Evolutionary conservation across 2,888 invertebrate genomes (phyloP), one percentile per base, ranked within the genome.

Genomic region (Plagodis dolabraria): DNA sequence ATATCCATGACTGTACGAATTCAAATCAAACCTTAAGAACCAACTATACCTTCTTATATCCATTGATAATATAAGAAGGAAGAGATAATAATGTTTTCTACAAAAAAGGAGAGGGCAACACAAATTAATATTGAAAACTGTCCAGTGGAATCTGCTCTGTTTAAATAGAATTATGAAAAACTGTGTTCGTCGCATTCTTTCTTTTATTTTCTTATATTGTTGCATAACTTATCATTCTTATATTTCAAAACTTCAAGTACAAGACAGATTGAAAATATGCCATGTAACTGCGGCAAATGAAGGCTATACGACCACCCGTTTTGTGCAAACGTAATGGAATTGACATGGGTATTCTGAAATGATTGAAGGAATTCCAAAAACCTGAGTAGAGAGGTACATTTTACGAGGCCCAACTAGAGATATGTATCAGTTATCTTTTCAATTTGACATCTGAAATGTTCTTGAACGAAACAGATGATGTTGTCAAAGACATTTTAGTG

Each of bases 301-400:
- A 87, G 87, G 86, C 78, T 81, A 78, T 82, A 83, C 80, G 83
- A 79, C 78, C 82, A 77, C 75, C 72, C 80, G 78, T 79, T 80
- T 76, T 75, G 76, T n/a, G 79, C 80, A 80, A 81, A 79, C 80
- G 87, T 89, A 91, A 91, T 89, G 86, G 86, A 86, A 88, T 84
- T 89, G 90, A 90, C 89, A 89, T 91, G 92, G 92, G 89, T 89
- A 84, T 75, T 82, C 80, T 79, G 78, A 85, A 89, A 89, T 87
- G 87, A 89, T 89, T 77, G 83, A 86, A 86, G 86, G 85, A 90
- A 88, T 88, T 85, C 80, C 73, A 72, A 85, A 80, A 84, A 85
- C 81, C 80, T 72, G 76, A 68, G 71, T 78, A 72, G 73, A 81
- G 81, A 83, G 79, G 79, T 82, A 79, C 80, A 80, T 85, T 89